Evolutionary conservation across 2,888 invertebrate genomes (phyloP).

Genomic region (Dasypolia templi): DNA sequence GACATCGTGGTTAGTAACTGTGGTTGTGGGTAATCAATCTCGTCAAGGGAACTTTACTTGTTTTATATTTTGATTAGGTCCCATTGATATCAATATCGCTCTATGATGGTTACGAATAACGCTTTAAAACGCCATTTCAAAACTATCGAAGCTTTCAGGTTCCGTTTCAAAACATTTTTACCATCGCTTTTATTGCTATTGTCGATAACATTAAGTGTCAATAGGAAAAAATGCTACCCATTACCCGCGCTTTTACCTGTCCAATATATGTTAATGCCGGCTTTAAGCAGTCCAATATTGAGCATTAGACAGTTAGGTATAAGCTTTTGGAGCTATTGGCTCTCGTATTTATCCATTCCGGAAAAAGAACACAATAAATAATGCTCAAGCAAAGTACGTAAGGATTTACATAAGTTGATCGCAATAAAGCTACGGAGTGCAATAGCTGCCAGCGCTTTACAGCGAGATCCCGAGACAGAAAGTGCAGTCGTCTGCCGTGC

Average conservation of each 20-base stretch:
- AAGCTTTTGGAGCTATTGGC: neutral
- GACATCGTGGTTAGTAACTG: neutral
- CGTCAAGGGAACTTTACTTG: too few relatives aligned
- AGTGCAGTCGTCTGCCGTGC: conserved; percentile 34
- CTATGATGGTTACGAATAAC: neutral
- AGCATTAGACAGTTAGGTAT: neutral
- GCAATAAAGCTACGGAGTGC: conserved; percentile 27
- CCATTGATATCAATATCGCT: too few relatives aligned
- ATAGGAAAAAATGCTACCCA: conserved; percentile 18
- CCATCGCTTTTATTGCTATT: conserved; percentile 1
- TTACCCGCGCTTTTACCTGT: neutral
- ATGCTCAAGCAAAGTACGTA: conserved; percentile 11
- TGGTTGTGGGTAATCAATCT: neutral
- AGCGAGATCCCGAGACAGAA: conserved; percentile 36
- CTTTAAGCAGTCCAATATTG: neutral
- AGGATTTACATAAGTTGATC: conserved; percentile 24
- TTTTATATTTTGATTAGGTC: too few relatives aligned
- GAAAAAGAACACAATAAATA: neutral
- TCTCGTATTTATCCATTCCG: conserved; percentile 9
- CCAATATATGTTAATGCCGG: conserved; percentile 13
- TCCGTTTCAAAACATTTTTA: neutral
- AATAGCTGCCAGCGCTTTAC: conserved; percentile 33
- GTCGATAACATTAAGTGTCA: conserved; percentile 26
- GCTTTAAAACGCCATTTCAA: neutral
- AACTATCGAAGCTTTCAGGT: neutral